Evolutionary conservation across 2,797 vertebrate species (phyloP), one percentile per base, ranked within the genome.

Genomic region (Enteromius fasciolatus): DNA sequence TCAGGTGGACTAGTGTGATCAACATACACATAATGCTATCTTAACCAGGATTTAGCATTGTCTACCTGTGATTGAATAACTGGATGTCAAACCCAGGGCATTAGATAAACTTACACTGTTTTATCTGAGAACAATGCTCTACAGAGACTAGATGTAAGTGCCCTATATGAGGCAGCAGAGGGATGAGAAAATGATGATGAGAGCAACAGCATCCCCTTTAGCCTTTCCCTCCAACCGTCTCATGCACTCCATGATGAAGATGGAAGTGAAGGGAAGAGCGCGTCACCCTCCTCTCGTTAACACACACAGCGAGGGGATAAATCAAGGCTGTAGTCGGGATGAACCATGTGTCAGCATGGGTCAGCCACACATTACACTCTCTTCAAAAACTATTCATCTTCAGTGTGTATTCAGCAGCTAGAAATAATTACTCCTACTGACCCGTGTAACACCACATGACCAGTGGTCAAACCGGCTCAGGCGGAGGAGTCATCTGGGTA

Each of bases 381-480:
- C 95, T 96, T 96, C 94, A 94, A 96, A 96, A 97, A 95, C 96
- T 95, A 97, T 98, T 97, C 95, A 97, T 98, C 96, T 97, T 92
- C 52, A 48, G 84, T 90, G 93, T 95, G 94, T 94, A 96, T 95
- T 96, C 95, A 95, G 93, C 89, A 92, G 89, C 91, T 94, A 95
- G 94, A 97, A 96, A 97, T 95, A 97, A 97, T 97, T 94, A 96
- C 95, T 96, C 93, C 92, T 94, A 93, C 94, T 95, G 96, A 95
- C 93, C 94, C 93, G 91, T 93, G 92, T 91, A 95, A 94, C 93
- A 94, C 93, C 95, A 93, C 93, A 93, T 94, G 94, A 95, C 94
- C 92, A 92, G 91, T 93, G 93, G 91, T 91, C 91, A 94, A 94
- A 92, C 92, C 93, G 93, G 92, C 93, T 94, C 95, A 95, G 92